phyloP scores from a whole-genome alignment of 2,113 vertebrate species.

The Rhipidura dahli region DNA sequence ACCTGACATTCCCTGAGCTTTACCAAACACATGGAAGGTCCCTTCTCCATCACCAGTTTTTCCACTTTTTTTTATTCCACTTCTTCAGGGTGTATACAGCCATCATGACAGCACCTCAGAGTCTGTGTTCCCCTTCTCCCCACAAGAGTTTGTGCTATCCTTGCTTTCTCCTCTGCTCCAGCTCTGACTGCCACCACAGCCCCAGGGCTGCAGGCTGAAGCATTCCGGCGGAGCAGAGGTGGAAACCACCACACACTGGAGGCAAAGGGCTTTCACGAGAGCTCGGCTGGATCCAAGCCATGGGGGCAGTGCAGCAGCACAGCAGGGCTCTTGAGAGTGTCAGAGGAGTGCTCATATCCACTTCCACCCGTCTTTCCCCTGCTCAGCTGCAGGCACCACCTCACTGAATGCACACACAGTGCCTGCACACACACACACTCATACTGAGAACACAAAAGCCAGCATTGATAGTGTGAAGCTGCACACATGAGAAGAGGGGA shows the following conservation, averaged over 20 bases:
- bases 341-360: not conserved
- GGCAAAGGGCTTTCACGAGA: not conserved
- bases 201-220: not conserved
- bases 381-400: not conserved
- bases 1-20: not conserved
- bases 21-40: not conserved
- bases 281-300: not conserved
- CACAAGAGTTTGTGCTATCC: not conserved
- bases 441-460: not conserved
- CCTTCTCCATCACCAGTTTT: not conserved
- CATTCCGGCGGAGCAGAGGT: not conserved
- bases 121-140: accelerated
- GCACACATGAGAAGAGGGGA: not conserved
- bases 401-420: accelerated
- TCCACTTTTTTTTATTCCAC: not conserved
- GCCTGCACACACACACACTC: not conserved
- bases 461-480: not conserved
- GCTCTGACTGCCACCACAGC: not conserved
- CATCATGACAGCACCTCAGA: too few species aligned
- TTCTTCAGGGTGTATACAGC: not conserved
- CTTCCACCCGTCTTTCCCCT: not conserved
- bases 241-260: not conserved
- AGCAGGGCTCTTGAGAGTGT: too few species aligned
- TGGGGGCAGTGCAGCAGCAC: not conserved
- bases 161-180: not conserved